phyloP scores from a whole-genome alignment of 2,113 vertebrate genomes.

The Hemiscyllium ocellatum region DNA sequence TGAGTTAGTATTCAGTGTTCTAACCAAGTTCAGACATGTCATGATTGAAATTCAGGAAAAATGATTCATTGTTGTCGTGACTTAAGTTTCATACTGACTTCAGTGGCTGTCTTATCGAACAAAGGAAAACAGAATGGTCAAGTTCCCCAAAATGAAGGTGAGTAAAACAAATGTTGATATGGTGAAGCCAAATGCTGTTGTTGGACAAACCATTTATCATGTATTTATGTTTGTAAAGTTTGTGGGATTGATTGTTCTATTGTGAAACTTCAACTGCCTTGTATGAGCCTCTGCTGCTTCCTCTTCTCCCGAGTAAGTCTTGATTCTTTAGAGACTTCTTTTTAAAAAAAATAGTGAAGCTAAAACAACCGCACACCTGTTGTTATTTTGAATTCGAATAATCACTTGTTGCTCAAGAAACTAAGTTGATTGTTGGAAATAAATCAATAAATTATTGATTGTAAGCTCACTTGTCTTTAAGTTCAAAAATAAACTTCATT shows the following conservation, averaged over 20 bases:
- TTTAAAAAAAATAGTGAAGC: neutral
- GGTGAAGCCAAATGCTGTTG: neutral
- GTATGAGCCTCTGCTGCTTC: neutral
- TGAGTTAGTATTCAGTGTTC: neutral
- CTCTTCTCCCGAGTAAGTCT: neutral
- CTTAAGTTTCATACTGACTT: conserved; percentile 11
- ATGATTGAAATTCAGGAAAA: neutral
- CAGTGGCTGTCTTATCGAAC: neutral
- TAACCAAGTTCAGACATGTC: neutral
- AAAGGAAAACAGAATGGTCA: neutral
- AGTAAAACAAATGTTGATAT: neutral
- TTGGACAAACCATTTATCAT: neutral
- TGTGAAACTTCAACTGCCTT: neutral
- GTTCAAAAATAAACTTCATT: too few species aligned
- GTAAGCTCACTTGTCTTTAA: neutral
- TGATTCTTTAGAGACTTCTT: neutral
- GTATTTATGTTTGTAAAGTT: neutral
- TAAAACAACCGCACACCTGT: neutral
- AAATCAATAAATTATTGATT: neutral
- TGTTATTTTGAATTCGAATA: neutral
- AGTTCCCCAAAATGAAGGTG: neutral
- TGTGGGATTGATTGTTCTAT: neutral
- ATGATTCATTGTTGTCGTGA: neutral
- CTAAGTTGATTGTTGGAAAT: neutral
- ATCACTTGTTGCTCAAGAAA: neutral